Evolutionary conservation across 30 jellyfish, hydroid and myxozoan genomes (phyloP).

Genomic region (Aurelia aurita complex sp. Pacific): DNA sequence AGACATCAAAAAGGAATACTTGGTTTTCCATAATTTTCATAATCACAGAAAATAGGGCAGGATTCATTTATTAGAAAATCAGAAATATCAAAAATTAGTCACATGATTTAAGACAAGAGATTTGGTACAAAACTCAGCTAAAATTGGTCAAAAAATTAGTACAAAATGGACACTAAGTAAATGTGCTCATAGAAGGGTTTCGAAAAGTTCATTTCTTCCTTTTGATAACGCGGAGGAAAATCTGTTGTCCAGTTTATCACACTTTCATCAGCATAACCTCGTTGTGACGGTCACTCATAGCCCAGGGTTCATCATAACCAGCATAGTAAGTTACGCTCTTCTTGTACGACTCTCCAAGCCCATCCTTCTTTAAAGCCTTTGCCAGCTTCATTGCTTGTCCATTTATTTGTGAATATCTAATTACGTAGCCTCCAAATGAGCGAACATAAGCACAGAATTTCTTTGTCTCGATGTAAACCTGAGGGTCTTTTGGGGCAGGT

Average conservation of each 20-base stretch:
- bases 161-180: too few species aligned
- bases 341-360: neutral
- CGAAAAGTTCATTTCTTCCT: too few species aligned
- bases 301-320: slow-evolving; percentile 12
- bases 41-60: too few species aligned
- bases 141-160: too few species aligned
- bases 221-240: too few species aligned
- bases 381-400: neutral
- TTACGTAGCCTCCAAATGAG: neutral
- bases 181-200: too few species aligned
- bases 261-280: slow-evolving; percentile 4
- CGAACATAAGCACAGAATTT: slow-evolving; percentile 2
- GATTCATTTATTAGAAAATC: too few species aligned
- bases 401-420: neutral
- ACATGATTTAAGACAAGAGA: too few species aligned
- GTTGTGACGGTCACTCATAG: neutral
- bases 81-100: too few species aligned
- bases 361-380: neutral
- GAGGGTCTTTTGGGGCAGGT: slow-evolving; percentile 4
- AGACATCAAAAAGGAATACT: too few species aligned
- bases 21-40: too few species aligned
- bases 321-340: neutral
- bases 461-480: slow-evolving; percentile 1
- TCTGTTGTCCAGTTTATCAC: neutral
- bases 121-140: too few species aligned